Percentiles rank a stretch among this genome's conserved stretches.
phyloP scores from a whole-genome alignment of 2,888 invertebrate species.

The Pheosia tremula region DNA sequence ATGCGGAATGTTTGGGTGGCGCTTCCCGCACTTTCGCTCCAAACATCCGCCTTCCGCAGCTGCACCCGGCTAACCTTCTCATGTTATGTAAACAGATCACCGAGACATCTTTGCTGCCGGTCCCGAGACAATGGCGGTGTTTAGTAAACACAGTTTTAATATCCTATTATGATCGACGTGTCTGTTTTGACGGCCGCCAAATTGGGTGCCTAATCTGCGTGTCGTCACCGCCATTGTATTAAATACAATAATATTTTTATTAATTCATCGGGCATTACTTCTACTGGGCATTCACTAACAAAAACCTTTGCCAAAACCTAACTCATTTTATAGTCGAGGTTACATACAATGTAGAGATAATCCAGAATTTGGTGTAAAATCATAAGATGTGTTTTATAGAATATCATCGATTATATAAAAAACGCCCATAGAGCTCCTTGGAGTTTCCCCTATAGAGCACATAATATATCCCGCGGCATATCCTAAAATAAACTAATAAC shows the following conservation, averaged over 20 bases:
- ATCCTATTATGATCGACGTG: constrained; percentile 35
- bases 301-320: no score
- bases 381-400: no score
- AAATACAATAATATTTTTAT: not conserved
- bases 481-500: not conserved
- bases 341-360: no score
- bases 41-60: constrained; percentile 73
- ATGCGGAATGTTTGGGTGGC: constrained; percentile 74
- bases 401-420: no score
- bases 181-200: constrained; percentile 42
- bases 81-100: constrained; percentile 64
- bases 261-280: not conserved
- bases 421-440: not conserved
- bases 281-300: no score
- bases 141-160: constrained; percentile 48
- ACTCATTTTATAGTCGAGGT: no score
- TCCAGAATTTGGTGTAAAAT: no score
- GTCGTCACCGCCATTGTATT: constrained; percentile 10
- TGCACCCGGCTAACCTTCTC: constrained; percentile 36
- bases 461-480: not conserved
- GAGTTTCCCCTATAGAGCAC: not conserved
- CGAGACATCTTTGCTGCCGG: constrained; percentile 45
- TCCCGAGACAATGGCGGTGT: constrained; percentile 45
- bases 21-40: constrained; percentile 79
- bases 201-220: constrained; percentile 29